Percentiles rank a stretch among this genome's conserved stretches.
Conservation (phyloP, 2,797 vertebrate genomes). For the Darevskia mixta region DNA sequence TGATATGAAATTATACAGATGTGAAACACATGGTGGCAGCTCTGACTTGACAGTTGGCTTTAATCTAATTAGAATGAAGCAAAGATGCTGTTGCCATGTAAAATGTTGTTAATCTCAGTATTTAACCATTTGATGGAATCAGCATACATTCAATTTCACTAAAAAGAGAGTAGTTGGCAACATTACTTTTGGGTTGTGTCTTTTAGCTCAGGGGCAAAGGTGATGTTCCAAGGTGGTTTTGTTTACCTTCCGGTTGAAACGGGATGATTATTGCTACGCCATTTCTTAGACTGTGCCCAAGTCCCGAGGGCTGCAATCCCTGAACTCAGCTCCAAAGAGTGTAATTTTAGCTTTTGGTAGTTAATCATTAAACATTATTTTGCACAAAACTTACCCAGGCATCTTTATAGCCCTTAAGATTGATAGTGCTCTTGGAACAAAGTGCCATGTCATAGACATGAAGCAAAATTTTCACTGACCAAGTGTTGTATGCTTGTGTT, state of each 20-base stretch:
- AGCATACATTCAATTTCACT: neutral
- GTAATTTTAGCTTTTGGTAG: neutral
- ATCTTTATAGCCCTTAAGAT: constrained; percentile 3
- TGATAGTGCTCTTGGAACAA: neutral
- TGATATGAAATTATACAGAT: neutral
- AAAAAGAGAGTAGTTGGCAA: neutral
- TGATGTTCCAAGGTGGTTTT: neutral
- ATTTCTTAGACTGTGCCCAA: neutral
- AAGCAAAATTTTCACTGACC: neutral
- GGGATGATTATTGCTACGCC: neutral
- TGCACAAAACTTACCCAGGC: constrained; percentile 5
- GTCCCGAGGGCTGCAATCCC: neutral
- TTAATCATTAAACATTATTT: constrained; percentile 30
- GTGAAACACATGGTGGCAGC: neutral
- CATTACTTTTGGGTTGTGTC: neutral
- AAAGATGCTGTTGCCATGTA: neutral
- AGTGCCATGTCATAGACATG: neutral
- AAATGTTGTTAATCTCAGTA: neutral
- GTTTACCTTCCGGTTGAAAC: constrained; percentile 4
- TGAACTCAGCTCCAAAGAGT: neutral
- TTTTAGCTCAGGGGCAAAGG: neutral
- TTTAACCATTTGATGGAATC: neutral
- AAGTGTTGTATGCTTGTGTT: neutral
- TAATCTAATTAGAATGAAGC: constrained; percentile 11
- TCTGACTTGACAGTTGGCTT: constrained; percentile 5